These are phyloP conservation scores for Neria commutata DNA, from an alignment of 2,888 invertebrate genomes.

Conservation along the genomic window DNA sequence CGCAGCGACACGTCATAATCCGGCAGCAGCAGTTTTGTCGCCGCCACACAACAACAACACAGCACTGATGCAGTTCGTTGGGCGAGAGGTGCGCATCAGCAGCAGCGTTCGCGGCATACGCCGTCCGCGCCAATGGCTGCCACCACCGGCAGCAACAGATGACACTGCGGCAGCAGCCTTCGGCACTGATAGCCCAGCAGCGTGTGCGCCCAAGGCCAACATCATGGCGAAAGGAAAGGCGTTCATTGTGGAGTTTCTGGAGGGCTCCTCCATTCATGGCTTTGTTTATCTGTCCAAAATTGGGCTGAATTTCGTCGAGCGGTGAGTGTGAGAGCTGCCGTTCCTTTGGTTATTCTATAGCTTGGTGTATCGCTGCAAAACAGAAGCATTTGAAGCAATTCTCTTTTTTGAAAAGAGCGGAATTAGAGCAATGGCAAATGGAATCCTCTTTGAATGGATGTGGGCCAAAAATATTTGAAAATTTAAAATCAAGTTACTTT, in stretches of 20 bases:
- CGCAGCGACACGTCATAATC: constrained; percentile 8
- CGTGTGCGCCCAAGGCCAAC: neutral
- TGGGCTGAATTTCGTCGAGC: constrained; percentile 56
- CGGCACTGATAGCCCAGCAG: neutral
- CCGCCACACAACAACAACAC: neutral
- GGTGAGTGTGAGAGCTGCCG: no score
- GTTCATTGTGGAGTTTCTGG: constrained; percentile 57
- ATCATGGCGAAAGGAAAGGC: constrained; percentile 42
- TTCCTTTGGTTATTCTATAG: neutral
- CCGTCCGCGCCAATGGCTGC: constrained; percentile 40
- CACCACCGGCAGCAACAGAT: constrained; percentile 11
- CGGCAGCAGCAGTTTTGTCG: constrained; percentile 2
- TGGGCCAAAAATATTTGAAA: no score
- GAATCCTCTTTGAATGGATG: no score
- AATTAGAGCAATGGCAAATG: no score
- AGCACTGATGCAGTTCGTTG: no score
- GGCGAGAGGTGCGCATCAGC: constrained; percentile 23
- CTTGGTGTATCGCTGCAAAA: neutral
- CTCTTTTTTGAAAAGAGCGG: no score
- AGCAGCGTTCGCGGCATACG: constrained; percentile 40
- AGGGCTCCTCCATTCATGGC: constrained; percentile 60
- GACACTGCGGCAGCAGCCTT: neutral
- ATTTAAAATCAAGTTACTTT: no score
- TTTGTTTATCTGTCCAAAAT: constrained; percentile 58
- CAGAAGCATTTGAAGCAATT: neutral